Evolutionary conservation across 1,140 invertebrate species (phyloP), one percentile per base, ranked within the genome.

Genomic region (Rhizoglyphus robini): DNA sequence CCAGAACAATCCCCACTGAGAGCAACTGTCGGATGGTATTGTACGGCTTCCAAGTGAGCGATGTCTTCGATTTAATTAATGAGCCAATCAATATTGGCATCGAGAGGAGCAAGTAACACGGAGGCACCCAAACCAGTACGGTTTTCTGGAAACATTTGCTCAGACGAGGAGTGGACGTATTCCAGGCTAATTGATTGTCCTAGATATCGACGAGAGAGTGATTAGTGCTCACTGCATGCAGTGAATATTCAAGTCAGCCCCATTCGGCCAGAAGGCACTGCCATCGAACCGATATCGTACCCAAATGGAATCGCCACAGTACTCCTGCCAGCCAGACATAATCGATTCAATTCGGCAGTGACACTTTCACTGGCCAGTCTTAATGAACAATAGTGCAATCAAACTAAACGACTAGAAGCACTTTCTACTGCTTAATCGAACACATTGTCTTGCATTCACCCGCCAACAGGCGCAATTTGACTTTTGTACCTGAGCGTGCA

Each of bases 141-240:
- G 76, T 76, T 67, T 72, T 65, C 38, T 73, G 73, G 70, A 75
- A 71, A 68, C 75, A 76, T 68, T 68, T 48, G 20, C 71, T 72
- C 1, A 77, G 65, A 11, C 72, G 65, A 0, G 75, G 75, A 61
- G 57, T 63, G 1, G 60, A 61, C 4, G 66, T 69, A 58, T 72
- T 70, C 71, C 71, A 72, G 57, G 86, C 84, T 71, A 84, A 68
- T 71, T 82, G 81, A 69, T 73, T 11, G 67, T 72, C 71, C 71
- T 67, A 41, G 15, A 41, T 41, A 8, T 8, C 8, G 18, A 41
- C 36, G 18, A 41, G 18, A 18, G 23, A 15, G 51, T 54, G 51
- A 54, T 54, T 54, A 54, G 51, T 54, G 41, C 36, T 41, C 36
- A 41, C 36, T 41, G 36, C 18, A 46, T 23, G 41, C 41, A 46